Conservation (phyloP, 2,888 invertebrate genomes). For the Chaetoderma sp. region DNA sequence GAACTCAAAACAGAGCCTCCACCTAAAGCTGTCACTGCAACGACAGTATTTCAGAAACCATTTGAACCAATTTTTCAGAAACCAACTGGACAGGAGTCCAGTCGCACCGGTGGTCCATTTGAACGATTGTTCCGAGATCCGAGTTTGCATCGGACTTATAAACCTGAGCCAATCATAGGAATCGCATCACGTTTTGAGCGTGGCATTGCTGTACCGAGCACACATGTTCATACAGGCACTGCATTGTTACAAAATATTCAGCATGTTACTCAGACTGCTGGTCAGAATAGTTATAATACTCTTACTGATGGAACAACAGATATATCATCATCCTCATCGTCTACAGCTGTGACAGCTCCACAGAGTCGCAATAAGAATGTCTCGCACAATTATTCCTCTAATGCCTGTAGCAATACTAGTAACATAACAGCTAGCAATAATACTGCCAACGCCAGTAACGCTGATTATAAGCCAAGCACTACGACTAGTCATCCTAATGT, state of each 20-base stretch:
- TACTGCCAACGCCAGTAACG: too few relatives aligned
- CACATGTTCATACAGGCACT: not conserved
- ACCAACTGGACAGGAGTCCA: not conserved
- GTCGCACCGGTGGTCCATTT: not conserved
- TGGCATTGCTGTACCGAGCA: conserved; percentile 18
- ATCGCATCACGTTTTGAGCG: conserved; percentile 64
- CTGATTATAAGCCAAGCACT: too few relatives aligned
- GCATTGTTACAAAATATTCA: conserved; percentile 10
- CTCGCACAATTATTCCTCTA: too few relatives aligned
- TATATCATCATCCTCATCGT: too few relatives aligned
- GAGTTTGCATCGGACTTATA: conserved; percentile 54
- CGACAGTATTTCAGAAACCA: not conserved
- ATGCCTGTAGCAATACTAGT: too few relatives aligned
- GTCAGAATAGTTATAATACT: conserved; percentile 19
- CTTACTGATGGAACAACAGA: too few relatives aligned
- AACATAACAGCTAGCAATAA: too few relatives aligned
- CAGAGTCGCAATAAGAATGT: too few relatives aligned
- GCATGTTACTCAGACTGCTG: conserved; percentile 24
- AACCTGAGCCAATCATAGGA: conserved; percentile 59
- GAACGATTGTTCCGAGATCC: conserved; percentile 51
- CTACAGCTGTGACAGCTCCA: too few relatives aligned
- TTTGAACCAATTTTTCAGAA: not conserved
- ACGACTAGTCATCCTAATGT: too few relatives aligned
- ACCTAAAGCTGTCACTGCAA: not conserved
- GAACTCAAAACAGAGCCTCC: not conserved